These are phyloP conservation scores for Mimumesa dahlbomi DNA, from an alignment of 2,888 invertebrate species.

Conservation along the genomic window DNA sequence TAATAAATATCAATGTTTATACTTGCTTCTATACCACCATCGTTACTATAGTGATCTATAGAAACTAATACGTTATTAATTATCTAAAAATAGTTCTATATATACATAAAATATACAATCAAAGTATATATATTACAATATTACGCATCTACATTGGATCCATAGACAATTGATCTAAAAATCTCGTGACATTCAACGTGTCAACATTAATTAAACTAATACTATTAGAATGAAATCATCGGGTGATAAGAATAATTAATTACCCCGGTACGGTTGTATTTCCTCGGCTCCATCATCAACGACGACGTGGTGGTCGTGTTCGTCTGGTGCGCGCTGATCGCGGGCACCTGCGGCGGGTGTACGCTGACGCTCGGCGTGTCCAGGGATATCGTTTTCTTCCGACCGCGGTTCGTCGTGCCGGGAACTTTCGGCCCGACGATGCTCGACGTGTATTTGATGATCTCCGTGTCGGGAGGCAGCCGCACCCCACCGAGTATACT, in stretches of 20 bases:
- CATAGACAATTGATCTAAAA: too few relatives aligned
- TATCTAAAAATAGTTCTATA: too few relatives aligned
- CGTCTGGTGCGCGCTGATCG: slow-evolving; percentile 74
- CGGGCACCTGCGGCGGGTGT: slow-evolving; percentile 81
- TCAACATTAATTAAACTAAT: too few relatives aligned
- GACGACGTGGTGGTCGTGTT: slow-evolving; percentile 71
- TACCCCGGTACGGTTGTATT: slow-evolving; percentile 74
- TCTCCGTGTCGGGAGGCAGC: slow-evolving; percentile 93
- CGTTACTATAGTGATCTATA: too few relatives aligned
- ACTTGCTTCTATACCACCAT: too few relatives aligned
- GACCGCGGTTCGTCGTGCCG: slow-evolving; percentile 91
- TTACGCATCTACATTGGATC: too few relatives aligned
- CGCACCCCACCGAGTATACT: slow-evolving; percentile 92
- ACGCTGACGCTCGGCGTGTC: slow-evolving; percentile 87
- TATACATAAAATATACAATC: too few relatives aligned
- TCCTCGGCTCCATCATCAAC: slow-evolving; percentile 81
- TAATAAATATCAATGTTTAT: too few relatives aligned
- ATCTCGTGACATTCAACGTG: too few relatives aligned
- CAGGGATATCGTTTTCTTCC: slow-evolving; percentile 93
- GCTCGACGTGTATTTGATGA: slow-evolving; percentile 94
- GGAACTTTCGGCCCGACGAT: slow-evolving; percentile 93
- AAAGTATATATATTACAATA: too few relatives aligned
- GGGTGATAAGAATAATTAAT: slow-evolving; percentile 4
- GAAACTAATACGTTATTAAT: too few relatives aligned
- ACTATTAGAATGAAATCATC: too few relatives aligned